phyloP scores from a whole-genome alignment of 1,140 invertebrate genomes.

The Babylonia areolata region DNA sequence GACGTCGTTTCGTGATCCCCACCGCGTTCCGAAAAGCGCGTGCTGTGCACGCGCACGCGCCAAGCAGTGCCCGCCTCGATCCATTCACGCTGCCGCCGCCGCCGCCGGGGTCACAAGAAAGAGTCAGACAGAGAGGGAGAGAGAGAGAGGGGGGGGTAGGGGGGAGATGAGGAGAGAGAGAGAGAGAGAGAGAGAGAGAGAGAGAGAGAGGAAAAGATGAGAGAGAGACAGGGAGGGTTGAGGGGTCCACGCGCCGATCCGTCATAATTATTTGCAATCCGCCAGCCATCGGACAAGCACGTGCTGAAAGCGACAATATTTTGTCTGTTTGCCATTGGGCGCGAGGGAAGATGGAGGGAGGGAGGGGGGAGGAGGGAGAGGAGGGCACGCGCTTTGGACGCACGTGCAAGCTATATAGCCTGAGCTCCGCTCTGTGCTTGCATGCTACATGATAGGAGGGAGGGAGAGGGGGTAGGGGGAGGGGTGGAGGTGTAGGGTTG shows the following conservation, averaged over 20 bases:
- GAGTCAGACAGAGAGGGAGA: no score
- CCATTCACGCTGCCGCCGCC: background rate
- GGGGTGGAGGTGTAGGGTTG: no score
- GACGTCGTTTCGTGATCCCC: conserved; percentile 3
- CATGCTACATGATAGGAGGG: no score
- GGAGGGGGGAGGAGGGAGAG: background rate
- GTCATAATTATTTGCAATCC: conserved; percentile 40
- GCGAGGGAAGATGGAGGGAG: no score
- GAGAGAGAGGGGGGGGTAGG: no score
- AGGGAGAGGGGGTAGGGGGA: no score
- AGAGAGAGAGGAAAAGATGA: background rate
- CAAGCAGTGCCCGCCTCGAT: background rate
- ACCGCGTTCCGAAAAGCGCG: conserved; percentile 4
- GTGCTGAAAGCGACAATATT: conserved; percentile 40
- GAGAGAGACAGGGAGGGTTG: no score
- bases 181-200: no score
- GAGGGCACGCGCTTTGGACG: background rate
- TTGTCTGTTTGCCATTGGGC: conserved; percentile 37
- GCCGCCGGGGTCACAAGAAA: no score
- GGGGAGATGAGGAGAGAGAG: background rate
- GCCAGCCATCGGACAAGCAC: conserved; percentile 31
- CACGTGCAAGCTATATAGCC: no score
- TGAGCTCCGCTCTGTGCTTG: no score
- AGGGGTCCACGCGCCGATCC: conserved; percentile 28
- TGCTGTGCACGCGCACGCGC: no score